Base-by-base conservation (phyloP, 2,888 invertebrate species). In the Caenorhabditis sp. region DNA sequence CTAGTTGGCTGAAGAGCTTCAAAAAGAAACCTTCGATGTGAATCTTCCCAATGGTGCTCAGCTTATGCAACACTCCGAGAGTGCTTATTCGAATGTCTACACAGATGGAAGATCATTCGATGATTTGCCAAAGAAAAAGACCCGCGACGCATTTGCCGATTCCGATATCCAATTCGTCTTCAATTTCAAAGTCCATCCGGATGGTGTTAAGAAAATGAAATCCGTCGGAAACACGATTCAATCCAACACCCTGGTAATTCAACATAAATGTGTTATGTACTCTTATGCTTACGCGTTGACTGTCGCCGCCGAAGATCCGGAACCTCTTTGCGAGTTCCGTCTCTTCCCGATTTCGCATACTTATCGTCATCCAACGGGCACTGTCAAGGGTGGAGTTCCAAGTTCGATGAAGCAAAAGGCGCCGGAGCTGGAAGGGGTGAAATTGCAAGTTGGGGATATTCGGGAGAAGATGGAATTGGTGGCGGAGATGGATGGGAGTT, bases 151-250 rank as follows among this genome's bases (percentile, higher is more conserved):
- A 5, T 53, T 5, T 17, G 23, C 14, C 3, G 69, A 63, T 20
- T n/a, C 38, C 17, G 67, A 64, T 10, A 66, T 79, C 31, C 70
- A 62, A 26, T 79, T 79, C 26, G 60, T 50, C 12, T 54, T 70
- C 59, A 59, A 70, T 58, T 76, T 73, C 50, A 79, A 77, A 56
- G n/a, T 79, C 26, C 79, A 79, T 66, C 60, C 64, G 27, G 75
- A 79, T 27, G 79, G 73, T 36, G 43, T 79, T 21, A 67, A 62
- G 49, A 73, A 68, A 50, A 59, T 78, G 62, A 58, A 57, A 17
- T 20, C 49, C 1, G 38, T 67, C 17, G 73, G 75, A 2, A 68
- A 70, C 21, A 36, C 59, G 27, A 73, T 79, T 50, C 65, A 59
- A 31, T 73, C 72, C 17, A 79, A 76, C 36, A 59, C 53, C 2